These are phyloP conservation scores for Tenthredo notha DNA, from an alignment of 2,888 invertebrate species.

Conservation along the genomic window DNA sequence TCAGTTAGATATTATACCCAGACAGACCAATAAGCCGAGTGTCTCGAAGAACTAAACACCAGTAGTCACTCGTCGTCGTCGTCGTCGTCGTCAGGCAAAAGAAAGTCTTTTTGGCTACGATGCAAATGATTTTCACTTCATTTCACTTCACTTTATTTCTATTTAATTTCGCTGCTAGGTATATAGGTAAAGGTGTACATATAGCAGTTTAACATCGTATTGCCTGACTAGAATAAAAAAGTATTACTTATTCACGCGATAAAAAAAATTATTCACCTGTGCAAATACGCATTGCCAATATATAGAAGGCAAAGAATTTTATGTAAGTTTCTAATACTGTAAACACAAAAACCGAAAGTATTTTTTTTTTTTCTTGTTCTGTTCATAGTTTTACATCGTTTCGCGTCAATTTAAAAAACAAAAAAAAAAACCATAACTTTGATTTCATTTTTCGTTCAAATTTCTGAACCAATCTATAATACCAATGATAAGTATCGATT, in stretches of 20 bases:
- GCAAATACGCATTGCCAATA: background rate
- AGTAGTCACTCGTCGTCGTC: background rate
- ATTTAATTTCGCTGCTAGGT: background rate
- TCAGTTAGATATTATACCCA: background rate
- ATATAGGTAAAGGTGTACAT: background rate
- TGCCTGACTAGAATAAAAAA: background rate
- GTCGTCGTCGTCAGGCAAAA: background rate
- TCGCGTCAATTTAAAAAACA: no score
- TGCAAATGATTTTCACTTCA: conserved; percentile 30
- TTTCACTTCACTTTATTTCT: background rate
- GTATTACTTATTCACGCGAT: background rate
- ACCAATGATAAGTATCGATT: background rate
- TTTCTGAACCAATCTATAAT: no score
- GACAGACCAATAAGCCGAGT: background rate
- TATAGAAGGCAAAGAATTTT: background rate
- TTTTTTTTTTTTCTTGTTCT: no score
- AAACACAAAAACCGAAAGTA: no score
- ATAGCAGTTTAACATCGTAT: background rate
- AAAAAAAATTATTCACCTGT: background rate
- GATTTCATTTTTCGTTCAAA: no score
- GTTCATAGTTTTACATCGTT: no score
- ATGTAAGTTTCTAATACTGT: no score
- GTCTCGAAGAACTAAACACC: background rate
- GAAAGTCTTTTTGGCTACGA: conserved; percentile 18
- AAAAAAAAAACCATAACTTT: no score